Evolutionary conservation across 2,113 vertebrate genomes (phyloP), one percentile per base, ranked within the genome.

Genomic region (Gnathonemus echidnorhynchus): DNA sequence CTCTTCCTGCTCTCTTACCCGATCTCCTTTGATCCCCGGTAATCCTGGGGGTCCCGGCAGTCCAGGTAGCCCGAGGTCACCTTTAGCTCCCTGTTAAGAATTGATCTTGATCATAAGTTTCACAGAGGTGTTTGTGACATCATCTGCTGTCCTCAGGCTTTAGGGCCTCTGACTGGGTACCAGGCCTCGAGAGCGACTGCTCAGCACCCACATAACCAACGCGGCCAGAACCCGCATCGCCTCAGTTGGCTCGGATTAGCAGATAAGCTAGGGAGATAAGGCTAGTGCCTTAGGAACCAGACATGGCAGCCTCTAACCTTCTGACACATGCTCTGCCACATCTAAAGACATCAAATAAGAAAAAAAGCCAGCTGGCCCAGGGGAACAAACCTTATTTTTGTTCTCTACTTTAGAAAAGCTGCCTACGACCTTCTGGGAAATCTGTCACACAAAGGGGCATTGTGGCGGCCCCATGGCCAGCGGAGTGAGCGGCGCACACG

Each of bases 61-160:
- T 91, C 98, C 98, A 90, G 97, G 96, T 84, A 98, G 96, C 46
- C 98, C 98, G 31, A 97, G 97, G 91, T 96, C 97, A 85, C 98
- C 98, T 93, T 96, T 95, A 53, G 97, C 90, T 93, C 98, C 98
- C 98, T 99, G 92, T 92, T 92, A 94, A 95, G 50, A 87, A 53
- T 87, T 13, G 19, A 31, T n/a, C 4, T 31, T 17, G 5, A 87
- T 17, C 11, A 31, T 31, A 3, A 49, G 49, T 53, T 31, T 17
- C 49, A 52, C 86, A 87, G 45, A 24, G 45, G 39, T 21, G 17
- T 42, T 8, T 24, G 24, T 48, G 45, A 85, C 42, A 85, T 85
- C 35, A 35, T 80, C 74, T 42, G 31, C 15, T 42, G 17, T 80
- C 31, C 35, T 42, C 35, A 1, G 35, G 5, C 10, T 80, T 80